Base-by-base conservation (phyloP, 2,797 vertebrate species). In the Rhinoraja longicauda region DNA sequence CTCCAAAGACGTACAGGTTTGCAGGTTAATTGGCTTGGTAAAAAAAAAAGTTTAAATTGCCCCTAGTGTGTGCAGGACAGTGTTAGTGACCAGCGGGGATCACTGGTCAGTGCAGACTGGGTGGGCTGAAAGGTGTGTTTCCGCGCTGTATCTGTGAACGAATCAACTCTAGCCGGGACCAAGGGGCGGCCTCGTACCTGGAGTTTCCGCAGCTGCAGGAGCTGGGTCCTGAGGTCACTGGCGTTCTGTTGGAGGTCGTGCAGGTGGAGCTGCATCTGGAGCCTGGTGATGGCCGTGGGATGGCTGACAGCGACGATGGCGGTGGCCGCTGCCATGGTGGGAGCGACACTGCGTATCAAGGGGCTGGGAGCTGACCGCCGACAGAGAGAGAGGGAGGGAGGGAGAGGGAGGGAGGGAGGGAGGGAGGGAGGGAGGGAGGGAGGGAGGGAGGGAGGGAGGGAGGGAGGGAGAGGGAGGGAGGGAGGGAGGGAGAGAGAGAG, bases 251-350 rank as follows among this genome's bases (percentile, higher is more conserved):
- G 98, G 94, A 99, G 96, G 94, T 98, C 98, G 0, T 98, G 98
- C 94, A 99, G 97, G 94, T 99, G 98, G 93, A 99, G 97, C 96
- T 99, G 98, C 98, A 99, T 98, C 96, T 99, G 98, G 94, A 99
- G 94, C 78, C 97, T 97, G 93, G 95, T 96, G 93, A 98, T 94
- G 13, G 97, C 96, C 4, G 97, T 97, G 95, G 97, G 95, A 94
- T 97, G 98, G 2, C 95, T 96, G 0, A 95, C 96, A 0, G 45
- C 45, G 96, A 96, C 0, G 94, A 45, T 95, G 95, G 93, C 93
- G 93, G 93, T 94, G 86, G 96, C 96, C 0, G 97, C 53, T 98
- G 97, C 0, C 98, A 98, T 96, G 90, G 98, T 97, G 93, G 97
- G 98, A 94, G 97, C 96, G 4, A 97, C 97, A 0, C 96, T 96